Evolutionary conservation across 2,113 vertebrate genomes (phyloP).

Genomic region (Scartelaos histophorus): DNA sequence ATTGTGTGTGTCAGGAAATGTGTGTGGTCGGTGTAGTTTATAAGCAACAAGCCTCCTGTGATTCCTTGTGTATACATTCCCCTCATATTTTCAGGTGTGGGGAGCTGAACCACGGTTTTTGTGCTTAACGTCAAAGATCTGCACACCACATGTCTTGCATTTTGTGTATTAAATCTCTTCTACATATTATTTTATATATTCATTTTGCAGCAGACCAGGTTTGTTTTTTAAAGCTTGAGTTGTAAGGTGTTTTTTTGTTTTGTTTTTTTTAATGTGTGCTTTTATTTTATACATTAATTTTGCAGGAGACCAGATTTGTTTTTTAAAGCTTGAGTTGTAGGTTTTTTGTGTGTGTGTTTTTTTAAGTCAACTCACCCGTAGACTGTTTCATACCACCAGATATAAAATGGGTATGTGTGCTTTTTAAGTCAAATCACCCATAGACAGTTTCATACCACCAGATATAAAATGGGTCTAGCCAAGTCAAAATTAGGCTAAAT

Average conservation of each 20-base stretch:
- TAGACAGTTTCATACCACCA: too few relatives aligned
- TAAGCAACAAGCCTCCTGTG: conserved; percentile 28
- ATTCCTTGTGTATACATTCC: conserved; percentile 39
- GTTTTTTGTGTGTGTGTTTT: not conserved
- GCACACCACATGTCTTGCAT: not conserved
- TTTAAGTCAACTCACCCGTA: too few relatives aligned
- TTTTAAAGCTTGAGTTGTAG: too few relatives aligned
- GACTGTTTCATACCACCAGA: too few relatives aligned
- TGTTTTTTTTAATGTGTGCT: not conserved
- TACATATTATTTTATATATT: not conserved
- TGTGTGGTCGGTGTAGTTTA: conserved; percentile 43
- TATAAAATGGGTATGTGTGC: too few relatives aligned
- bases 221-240: not conserved
- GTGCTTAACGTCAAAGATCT: not conserved
- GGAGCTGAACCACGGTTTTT: conserved; percentile 1
- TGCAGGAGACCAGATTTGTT: not conserved
- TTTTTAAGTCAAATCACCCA: too few relatives aligned
- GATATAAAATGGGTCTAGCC: too few relatives aligned
- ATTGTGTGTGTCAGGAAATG: conserved; percentile 38
- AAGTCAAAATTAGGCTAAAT: not conserved
- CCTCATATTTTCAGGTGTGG: conserved; percentile 35
- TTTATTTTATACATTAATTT: not conserved
- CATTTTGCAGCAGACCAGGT: not conserved
- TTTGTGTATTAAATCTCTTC: not conserved
- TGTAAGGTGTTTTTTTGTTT: too few relatives aligned